Conservation (phyloP, 1,140 invertebrate genomes). For the Bacillus rossius region DNA sequence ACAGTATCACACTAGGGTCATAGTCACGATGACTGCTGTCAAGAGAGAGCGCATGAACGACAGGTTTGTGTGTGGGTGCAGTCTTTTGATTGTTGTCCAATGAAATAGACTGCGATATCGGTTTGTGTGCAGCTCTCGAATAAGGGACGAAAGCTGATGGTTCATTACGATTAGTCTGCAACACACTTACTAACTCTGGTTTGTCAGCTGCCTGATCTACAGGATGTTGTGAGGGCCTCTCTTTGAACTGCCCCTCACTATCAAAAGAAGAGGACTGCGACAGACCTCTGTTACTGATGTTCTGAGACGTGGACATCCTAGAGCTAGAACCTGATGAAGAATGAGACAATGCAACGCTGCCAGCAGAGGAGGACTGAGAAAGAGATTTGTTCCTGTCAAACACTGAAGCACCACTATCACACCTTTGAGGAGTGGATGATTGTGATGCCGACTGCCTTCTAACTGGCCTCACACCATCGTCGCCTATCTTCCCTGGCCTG, state of each 20-base stretch:
- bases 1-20: slow-evolving; percentile 37
- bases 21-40: slow-evolving; percentile 20
- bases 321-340: slow-evolving; percentile 1
- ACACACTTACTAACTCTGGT: background rate
- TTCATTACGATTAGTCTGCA: background rate
- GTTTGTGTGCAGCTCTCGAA: background rate
- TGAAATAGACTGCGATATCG: background rate
- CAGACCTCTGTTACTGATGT: too few species aligned
- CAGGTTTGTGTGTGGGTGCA: background rate
- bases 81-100: background rate
- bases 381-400: slow-evolving; percentile 5
- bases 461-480: slow-evolving; percentile 1
- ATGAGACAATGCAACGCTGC: background rate
- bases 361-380: slow-evolving; percentile 9
- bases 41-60: slow-evolving; percentile 11
- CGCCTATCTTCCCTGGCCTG: slow-evolving; percentile 5
- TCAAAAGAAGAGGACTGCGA: too few species aligned
- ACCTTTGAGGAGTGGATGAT: background rate
- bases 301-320: slow-evolving; percentile 9
- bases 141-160: background rate
- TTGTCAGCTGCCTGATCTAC: background rate
- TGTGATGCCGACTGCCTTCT: background rate
- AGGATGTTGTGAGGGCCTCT: too few species aligned
- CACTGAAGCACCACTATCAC: background rate
- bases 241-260: too few species aligned